Evolutionary conservation across 1,140 invertebrate genomes (phyloP), one percentile per base, ranked within the genome.

Genomic region (Schmidtea mediterranea): DNA sequence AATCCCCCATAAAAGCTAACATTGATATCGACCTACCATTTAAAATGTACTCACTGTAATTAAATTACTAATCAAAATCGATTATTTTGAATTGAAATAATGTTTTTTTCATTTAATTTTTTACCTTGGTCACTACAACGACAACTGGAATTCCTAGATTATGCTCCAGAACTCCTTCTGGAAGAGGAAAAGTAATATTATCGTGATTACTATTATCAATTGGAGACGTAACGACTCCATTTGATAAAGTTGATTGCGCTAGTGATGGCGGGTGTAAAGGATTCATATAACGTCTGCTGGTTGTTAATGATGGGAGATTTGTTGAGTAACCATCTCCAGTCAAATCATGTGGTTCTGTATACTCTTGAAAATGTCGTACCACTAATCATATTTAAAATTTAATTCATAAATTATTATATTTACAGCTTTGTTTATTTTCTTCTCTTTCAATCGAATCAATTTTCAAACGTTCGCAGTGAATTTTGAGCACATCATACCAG

Each of bases 141-240:
- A 95, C 79, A 57, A 97, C 77, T 65, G 94, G 84, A 55, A 95
- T 68, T 43, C 90, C 90, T 56, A 90, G 72, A 71, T 95, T 95
- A 51, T 80, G 77, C 48, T 77, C 77, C 51, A 95, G 73, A 56
- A 83, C 79, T 52, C 75, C 76, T 60, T 89, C 81, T 19, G 80
- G 78, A 49, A 92, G 69, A 46, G 81, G 79, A 56, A 81, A 69
- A 26, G 69, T 48, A 53, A 77, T 71, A 54, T 75, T 74, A 39
- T 66, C 66, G 19, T 62, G 58, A 1, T 62, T 64, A 32, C 10
- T 32, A 10, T 10, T 32, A 19, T 51, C 51, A 6, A 49, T 43
- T 8, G 57, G 51, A 13, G 56, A 45, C 10, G 26, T 32, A 32
- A 32, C 26, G 10, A 10, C 10, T 6, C 26, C 26, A 32, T 32